Evolutionary conservation across 2,797 vertebrate genomes (phyloP).

Genomic region (Sebastes ruberrimus): DNA sequence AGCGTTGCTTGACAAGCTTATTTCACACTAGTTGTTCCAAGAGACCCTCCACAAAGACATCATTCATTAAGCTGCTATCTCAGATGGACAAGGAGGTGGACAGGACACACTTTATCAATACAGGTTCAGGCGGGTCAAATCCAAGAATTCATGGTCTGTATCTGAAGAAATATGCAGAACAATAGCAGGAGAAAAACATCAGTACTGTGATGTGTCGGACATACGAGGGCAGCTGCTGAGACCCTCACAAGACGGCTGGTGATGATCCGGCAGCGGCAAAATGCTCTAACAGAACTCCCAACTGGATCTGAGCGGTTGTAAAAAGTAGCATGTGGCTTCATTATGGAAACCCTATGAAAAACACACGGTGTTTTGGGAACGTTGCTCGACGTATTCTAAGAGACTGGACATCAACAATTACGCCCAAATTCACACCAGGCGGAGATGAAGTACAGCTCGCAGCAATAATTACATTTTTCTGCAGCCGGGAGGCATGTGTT

Average conservation of each 20-base stretch:
- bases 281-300: background rate
- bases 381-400: background rate
- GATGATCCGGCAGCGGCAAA: background rate
- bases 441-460: no score
- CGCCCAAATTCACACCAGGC: no score
- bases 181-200: background rate
- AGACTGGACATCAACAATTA: background rate
- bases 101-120: background rate
- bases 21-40: slow-evolving; percentile 25
- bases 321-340: slow-evolving; percentile 10
- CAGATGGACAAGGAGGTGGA: background rate
- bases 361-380: background rate
- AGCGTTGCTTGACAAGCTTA: slow-evolving; percentile 1
- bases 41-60: slow-evolving; percentile 45
- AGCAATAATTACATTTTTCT: no score
- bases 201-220: background rate
- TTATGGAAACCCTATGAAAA: background rate
- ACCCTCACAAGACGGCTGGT: background rate
- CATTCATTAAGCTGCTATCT: slow-evolving; percentile 26
- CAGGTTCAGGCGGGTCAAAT: background rate
- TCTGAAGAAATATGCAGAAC: background rate
- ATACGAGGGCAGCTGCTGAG: background rate
- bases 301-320: slow-evolving; percentile 10
- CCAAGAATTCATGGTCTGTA: background rate
- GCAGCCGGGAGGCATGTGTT: no score